phyloP scores from a whole-genome alignment of 2,888 invertebrate genomes.

The Poecilus cupreus region DNA sequence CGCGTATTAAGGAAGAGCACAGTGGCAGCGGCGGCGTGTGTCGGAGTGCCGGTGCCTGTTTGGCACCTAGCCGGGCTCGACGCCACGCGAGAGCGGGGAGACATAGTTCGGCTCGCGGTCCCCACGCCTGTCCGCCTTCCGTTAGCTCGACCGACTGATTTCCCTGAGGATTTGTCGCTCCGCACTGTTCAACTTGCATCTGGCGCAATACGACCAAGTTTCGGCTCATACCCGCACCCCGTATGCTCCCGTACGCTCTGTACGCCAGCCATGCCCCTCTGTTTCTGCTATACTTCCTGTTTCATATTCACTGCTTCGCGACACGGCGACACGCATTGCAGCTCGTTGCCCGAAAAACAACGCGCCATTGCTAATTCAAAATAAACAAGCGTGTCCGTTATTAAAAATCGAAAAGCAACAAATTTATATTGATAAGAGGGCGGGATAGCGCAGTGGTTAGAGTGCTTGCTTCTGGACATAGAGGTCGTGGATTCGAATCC shows the following conservation, averaged over 20 bases:
- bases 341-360: too few species aligned
- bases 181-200: slow-evolving; percentile 58
- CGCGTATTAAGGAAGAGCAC: slow-evolving; percentile 40
- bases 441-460: too few species aligned
- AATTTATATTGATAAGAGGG: too few species aligned
- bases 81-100: neutral
- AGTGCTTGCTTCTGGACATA: too few species aligned
- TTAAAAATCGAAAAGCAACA: too few species aligned
- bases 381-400: too few species aligned
- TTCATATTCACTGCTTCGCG: slow-evolving; percentile 14
- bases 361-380: too few species aligned
- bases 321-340: neutral
- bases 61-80: neutral
- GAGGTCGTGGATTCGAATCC: too few species aligned
- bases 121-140: slow-evolving; percentile 62
- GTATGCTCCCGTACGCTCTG: neutral
- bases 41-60: neutral
- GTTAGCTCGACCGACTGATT: slow-evolving; percentile 69
- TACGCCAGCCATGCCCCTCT: neutral
- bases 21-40: neutral
- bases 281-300: neutral
- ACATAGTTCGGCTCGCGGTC: slow-evolving; percentile 36
- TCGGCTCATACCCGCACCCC: slow-evolving; percentile 34
- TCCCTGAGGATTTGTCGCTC: slow-evolving; percentile 71
- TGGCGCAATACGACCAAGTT: slow-evolving; percentile 58